Evolutionary conservation across 2,797 vertebrate genomes (phyloP).

Genomic region (Setipinna tenuifilis): DNA sequence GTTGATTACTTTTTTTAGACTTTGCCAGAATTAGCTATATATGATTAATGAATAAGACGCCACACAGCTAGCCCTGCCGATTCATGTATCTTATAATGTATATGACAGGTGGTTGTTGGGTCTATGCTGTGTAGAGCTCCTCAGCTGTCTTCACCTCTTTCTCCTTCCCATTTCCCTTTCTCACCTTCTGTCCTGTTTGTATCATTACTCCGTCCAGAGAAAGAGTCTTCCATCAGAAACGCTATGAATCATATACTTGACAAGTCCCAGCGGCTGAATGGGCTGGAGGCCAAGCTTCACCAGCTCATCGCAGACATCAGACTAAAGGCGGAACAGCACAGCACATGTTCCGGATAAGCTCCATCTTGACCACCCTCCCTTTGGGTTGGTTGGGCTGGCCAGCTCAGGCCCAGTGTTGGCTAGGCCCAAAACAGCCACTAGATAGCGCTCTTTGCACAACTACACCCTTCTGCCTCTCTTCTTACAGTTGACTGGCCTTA

Average conservation of each 20-base stretch:
- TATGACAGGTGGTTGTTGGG: too few relatives aligned
- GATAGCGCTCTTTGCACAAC: neutral
- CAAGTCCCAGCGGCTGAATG: constrained; percentile 70
- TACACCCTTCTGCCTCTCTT: neutral
- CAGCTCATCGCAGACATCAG: constrained; percentile 75
- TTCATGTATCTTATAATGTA: too few relatives aligned
- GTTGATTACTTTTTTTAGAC: too few relatives aligned
- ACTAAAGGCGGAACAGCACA: constrained; percentile 61
- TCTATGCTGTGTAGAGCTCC: too few relatives aligned
- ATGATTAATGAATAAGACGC: too few relatives aligned
- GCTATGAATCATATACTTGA: constrained; percentile 73
- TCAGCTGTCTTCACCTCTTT: too few relatives aligned
- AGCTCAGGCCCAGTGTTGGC: neutral
- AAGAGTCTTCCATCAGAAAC: constrained; percentile 75
- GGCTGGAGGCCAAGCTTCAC: constrained; percentile 75
- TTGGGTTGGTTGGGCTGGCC: neutral
- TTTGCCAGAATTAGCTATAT: too few relatives aligned
- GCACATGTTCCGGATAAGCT: constrained; percentile 63
- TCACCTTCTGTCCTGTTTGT: neutral
- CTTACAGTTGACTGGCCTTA: neutral
- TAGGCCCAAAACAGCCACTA: neutral
- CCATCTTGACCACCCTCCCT: neutral
- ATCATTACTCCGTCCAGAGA: constrained; percentile 68
- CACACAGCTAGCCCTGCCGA: too few relatives aligned
- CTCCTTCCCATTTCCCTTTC: neutral